phyloP scores from a whole-genome alignment of 2,113 vertebrate species.

The Zootoca vivipara region DNA sequence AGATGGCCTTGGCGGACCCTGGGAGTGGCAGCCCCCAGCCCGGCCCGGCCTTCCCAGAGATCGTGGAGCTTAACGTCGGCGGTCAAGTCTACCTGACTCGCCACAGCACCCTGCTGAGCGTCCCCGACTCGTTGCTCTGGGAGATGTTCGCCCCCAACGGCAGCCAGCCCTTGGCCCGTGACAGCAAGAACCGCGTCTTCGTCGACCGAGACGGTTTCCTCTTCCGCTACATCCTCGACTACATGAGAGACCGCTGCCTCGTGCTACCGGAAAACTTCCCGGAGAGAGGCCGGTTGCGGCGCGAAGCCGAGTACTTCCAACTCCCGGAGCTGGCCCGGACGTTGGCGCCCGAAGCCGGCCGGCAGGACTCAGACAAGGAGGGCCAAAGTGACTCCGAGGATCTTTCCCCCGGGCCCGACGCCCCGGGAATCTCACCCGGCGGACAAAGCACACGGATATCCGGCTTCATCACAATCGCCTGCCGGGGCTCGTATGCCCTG shows the following conservation, averaged over 20 bases:
- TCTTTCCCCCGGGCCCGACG: conserved; percentile 72
- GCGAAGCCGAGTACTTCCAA: conserved; percentile 92
- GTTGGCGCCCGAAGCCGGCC: conserved; percentile 85
- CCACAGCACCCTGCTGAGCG: conserved; percentile 87
- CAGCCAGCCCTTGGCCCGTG: conserved; percentile 81
- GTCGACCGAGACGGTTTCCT: conserved; percentile 93
- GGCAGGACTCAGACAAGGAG: conserved; percentile 88
- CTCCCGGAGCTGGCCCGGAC: conserved; percentile 88
- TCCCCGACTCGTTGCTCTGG: conserved; percentile 89
- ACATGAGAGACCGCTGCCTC: conserved; percentile 90
- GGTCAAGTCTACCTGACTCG: conserved; percentile 96
- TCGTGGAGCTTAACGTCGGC: conserved; percentile 93
- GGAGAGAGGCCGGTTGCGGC: conserved; percentile 85
- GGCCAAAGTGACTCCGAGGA: conserved; percentile 90
- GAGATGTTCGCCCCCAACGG: conserved; percentile 91
- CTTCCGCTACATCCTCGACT: conserved; percentile 95
- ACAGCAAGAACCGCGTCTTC: conserved; percentile 93
- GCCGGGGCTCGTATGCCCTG: conserved; percentile 90
- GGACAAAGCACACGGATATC: conserved; percentile 77
- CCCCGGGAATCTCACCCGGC: conserved; percentile 68
- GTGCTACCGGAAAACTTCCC: conserved; percentile 95
- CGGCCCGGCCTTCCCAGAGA: conserved; percentile 88
- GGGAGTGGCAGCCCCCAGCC: conserved; percentile 69
- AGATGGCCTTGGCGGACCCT: conserved; percentile 87
- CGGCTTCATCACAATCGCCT: conserved; percentile 93